These are phyloP conservation scores for Aradophagus sp. DNA, from an alignment of 1,140 invertebrate species.

Conservation along the genomic window DNA sequence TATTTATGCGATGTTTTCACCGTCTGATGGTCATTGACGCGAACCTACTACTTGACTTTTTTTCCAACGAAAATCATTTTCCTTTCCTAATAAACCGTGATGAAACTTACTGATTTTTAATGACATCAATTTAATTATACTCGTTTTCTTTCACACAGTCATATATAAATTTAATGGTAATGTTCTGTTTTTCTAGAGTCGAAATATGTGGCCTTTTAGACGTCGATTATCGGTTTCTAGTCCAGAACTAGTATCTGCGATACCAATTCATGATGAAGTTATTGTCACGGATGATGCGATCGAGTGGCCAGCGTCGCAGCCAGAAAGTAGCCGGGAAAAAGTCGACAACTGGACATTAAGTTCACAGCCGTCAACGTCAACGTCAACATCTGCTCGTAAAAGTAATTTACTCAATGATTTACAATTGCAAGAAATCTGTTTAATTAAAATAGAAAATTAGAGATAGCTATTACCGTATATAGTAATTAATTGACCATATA, in stretches of 20 bases:
- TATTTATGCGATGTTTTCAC: neutral
- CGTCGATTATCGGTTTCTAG: constrained; percentile 73
- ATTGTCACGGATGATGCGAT: constrained; percentile 28
- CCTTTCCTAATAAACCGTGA: neutral
- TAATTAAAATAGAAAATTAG: too few relatives aligned
- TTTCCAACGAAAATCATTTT: neutral
- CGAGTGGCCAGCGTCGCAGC: constrained; percentile 3
- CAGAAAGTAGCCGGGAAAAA: constrained; percentile 16
- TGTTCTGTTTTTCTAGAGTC: constrained; percentile 49
- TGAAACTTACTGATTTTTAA: too few relatives aligned
- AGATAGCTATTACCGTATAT: too few relatives aligned
- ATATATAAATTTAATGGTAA: too few relatives aligned
- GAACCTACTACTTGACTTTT: neutral
- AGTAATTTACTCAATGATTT: constrained; percentile 30
- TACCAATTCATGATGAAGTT: constrained; percentile 70
- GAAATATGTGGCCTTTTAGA: constrained; percentile 75
- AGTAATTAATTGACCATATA: too few relatives aligned
- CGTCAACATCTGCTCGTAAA: constrained; percentile 43
- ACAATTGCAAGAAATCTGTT: too few relatives aligned
- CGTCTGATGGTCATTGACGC: neutral
- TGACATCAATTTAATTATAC: too few relatives aligned
- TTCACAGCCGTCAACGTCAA: constrained; percentile 24
- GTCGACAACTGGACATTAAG: neutral
- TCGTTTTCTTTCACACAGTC: too few relatives aligned
- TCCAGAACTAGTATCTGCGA: constrained; percentile 76